phyloP scores from a whole-genome alignment of 2,113 vertebrate genomes.

The Trematocara variabile region DNA sequence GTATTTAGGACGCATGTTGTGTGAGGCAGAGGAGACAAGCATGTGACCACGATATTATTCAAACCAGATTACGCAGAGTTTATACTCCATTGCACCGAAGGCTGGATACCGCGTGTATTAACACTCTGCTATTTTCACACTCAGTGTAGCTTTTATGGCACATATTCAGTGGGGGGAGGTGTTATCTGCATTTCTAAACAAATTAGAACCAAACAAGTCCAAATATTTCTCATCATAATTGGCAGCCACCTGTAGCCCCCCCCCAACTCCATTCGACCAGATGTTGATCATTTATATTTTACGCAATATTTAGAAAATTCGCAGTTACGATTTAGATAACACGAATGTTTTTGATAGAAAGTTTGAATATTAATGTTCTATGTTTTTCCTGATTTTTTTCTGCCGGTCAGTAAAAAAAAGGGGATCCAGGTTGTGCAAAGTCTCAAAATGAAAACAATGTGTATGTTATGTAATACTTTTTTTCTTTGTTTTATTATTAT shows the following conservation, averaged over 20 bases:
- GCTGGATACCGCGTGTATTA: not conserved
- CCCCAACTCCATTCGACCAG: not conserved
- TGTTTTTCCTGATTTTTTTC: conserved; percentile 84
- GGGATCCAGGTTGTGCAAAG: conserved; percentile 91
- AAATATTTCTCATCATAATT: conserved; percentile 27
- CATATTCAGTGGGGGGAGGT: not conserved
- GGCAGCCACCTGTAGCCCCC: conserved; percentile 45
- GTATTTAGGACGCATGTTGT: conserved; percentile 16
- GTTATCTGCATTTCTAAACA: conserved; percentile 28
- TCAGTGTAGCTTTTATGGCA: conserved; percentile 2
- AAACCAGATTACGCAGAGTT: conserved; percentile 13
- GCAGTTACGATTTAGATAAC: conserved; percentile 52
- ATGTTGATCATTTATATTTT: conserved; percentile 33
- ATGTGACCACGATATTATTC: conserved; percentile 27
- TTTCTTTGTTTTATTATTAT: conserved; percentile 82
- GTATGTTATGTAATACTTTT: conserved; percentile 64
- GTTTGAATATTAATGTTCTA: conserved; percentile 55
- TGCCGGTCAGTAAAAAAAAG: conserved; percentile 93
- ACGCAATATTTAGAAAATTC: conserved; percentile 4
- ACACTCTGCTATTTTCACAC: conserved; percentile 5
- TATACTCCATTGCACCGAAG: not conserved
- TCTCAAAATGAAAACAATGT: conserved; percentile 90
- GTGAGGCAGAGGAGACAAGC: conserved; percentile 9
- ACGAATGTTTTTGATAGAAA: conserved; percentile 55
- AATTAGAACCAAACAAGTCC: conserved; percentile 28